A percentile compares a stretch with the other conserved stretches of the same genome.
These are phyloP conservation scores for Thaleichthys pacificus DNA, from an alignment of 2,797 vertebrate species.

Conservation along the genomic window DNA sequence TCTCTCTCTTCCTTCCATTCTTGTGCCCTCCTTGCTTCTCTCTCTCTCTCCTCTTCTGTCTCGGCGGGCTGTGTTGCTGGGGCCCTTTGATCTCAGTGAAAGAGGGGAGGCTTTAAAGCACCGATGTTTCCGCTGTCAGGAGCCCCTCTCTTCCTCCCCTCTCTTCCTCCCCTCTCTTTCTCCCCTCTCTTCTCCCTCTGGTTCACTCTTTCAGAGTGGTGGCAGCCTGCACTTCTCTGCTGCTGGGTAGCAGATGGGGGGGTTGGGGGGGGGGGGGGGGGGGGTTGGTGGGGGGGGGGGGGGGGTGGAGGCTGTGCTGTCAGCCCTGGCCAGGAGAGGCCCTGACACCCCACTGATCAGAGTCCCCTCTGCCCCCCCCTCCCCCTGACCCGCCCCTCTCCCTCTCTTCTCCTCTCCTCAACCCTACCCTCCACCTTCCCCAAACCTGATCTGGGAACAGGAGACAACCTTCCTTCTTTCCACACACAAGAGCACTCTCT, in stretches of 20 bases:
- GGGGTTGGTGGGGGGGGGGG: neutral
- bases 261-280: slow-evolving; percentile 23
- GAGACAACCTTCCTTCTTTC: neutral
- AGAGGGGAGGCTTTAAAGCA: slow-evolving; percentile 77
- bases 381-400: neutral
- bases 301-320: slow-evolving; percentile 44
- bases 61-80: slow-evolving; percentile 58
- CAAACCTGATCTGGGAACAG: neutral
- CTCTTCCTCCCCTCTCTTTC: slow-evolving; percentile 22
- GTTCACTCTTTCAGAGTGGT: slow-evolving; percentile 65
- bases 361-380: slow-evolving; percentile 36
- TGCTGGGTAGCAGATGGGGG: slow-evolving; percentile 3
- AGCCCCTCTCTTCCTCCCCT: slow-evolving; percentile 58
- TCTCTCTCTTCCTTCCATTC: slow-evolving; percentile 8
- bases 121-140: slow-evolving; percentile 76
- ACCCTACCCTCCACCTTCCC: too few relatives aligned
- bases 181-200: slow-evolving; percentile 23
- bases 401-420: neutral
- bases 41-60: slow-evolving; percentile 43
- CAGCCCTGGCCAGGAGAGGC: slow-evolving; percentile 49
- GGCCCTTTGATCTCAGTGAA: slow-evolving; percentile 76
- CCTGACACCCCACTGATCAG: slow-evolving; percentile 52
- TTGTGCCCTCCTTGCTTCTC: neutral
- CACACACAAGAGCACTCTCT: neutral
- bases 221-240: slow-evolving; percentile 43